Base-by-base conservation (phyloP, 35 echinoderm and acorn worm genomes). In the Holothuria glaberrima region DNA sequence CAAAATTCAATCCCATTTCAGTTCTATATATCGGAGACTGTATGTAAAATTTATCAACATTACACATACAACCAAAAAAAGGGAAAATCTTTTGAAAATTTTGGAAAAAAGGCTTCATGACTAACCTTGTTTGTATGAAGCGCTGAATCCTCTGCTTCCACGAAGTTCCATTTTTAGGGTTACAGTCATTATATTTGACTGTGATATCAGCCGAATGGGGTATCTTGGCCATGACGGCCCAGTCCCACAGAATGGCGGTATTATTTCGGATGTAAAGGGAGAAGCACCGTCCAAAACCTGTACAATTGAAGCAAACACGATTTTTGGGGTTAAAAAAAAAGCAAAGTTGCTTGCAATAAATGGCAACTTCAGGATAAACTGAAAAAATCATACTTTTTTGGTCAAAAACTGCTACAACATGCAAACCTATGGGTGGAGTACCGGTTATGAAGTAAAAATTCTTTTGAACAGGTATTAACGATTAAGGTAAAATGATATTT, bases 111-210 rank as follows among this genome's bases (percentile, higher is more conserved):
- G 9, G 21, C 13, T 6, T 69, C 9, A 27, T 5, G 18, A 74
- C 31, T 12, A 13, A 78, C 74, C 74, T n/a, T 78, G 74, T 13
- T 48, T 78, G n/a, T 78, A 78, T 12, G 20, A 25, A 50, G 74
- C 74, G 14, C 0, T 6, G 29, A 78, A 78, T n/a, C 74, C 46
- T 3, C 38, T 52, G 29, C n/a, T 48, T 5, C 26, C 17, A 14
- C 9, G 13, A 0, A 48, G 21, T 2, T 48, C 10, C 21, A 0
- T 45, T 24, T 78, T 48, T 33, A 78, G 35, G 17, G 25, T 22
- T 5, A 78, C 21, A 3, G 74, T 78, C 27, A 78, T 19, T 24
- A 22, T 18, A 17, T 78, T 48, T 48, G 74, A 21, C 13, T 41
- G 22, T 18, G 74, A 78, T 14, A 78, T 25, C 25, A 78, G 50